phyloP scores from a whole-genome alignment of 2,113 vertebrate species.

The Trichechus manatus region DNA sequence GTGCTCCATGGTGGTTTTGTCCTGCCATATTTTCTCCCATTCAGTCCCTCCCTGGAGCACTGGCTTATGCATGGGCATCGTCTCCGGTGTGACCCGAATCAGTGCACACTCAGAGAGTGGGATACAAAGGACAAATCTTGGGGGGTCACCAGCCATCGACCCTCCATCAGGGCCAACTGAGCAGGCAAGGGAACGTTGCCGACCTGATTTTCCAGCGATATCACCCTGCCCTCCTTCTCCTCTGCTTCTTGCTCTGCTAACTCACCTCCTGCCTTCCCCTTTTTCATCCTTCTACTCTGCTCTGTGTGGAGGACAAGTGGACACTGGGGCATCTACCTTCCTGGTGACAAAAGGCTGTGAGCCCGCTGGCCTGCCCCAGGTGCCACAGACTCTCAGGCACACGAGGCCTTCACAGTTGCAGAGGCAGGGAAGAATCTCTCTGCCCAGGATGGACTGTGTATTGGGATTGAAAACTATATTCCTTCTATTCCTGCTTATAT shows the following conservation, averaged over 20 bases:
- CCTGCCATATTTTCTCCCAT: background rate
- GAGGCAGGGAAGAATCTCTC: constrained; percentile 45
- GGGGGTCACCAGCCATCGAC: background rate
- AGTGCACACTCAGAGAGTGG: background rate
- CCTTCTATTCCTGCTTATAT: constrained; percentile 55
- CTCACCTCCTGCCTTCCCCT: constrained; percentile 16
- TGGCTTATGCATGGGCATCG: background rate
- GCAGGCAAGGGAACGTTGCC: background rate
- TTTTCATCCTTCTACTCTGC: constrained; percentile 41
- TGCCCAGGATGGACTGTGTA: constrained; percentile 10
- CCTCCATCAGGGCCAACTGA: background rate
- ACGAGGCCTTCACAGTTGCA: background rate
- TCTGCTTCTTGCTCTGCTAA: constrained; percentile 59
- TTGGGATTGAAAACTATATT: background rate
- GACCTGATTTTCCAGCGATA: background rate
- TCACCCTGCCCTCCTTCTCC: background rate
- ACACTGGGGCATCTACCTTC: background rate
- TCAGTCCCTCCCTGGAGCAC: background rate
- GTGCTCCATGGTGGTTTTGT: background rate
- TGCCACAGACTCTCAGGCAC: background rate
- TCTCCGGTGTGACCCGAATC: background rate
- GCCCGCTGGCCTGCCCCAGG: background rate
- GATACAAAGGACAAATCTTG: background rate
- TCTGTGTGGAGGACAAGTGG: constrained; percentile 23
- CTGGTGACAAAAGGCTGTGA: background rate